Evolutionary conservation across 2,888 invertebrate species (phyloP).

Genomic region (Brenthis ino): DNA sequence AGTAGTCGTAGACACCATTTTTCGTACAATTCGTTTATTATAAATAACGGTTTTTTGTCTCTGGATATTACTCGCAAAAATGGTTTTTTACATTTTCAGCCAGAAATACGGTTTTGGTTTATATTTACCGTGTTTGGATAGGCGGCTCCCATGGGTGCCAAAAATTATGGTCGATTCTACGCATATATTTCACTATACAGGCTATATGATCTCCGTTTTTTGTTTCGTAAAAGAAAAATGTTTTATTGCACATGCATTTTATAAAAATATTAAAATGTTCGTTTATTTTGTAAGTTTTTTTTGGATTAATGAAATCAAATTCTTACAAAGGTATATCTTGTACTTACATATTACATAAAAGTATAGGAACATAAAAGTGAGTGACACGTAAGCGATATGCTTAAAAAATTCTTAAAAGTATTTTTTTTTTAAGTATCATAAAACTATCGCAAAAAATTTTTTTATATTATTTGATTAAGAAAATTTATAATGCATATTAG

Average conservation of each 20-base stretch:
- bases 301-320: too few relatives aligned
- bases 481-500: too few relatives aligned
- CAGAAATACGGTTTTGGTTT: slow-evolving; percentile 8
- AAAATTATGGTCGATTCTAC: slow-evolving; percentile 10
- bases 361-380: too few relatives aligned
- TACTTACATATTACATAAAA: too few relatives aligned
- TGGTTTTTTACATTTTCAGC: slow-evolving; percentile 1
- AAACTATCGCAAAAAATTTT: too few relatives aligned
- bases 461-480: too few relatives aligned
- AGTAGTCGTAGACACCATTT: too few relatives aligned
- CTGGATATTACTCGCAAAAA: neutral
- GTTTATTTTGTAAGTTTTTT: neutral
- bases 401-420: too few relatives aligned
- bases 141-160: slow-evolving; percentile 4
- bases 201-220: neutral
- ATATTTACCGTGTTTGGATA: slow-evolving; percentile 13
- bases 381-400: too few relatives aligned
- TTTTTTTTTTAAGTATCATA: too few relatives aligned
- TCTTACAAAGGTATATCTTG: too few relatives aligned
- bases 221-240: slow-evolving; percentile 1
- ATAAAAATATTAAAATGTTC: neutral
- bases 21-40: neutral
- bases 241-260: neutral
- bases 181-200: slow-evolving; percentile 1
- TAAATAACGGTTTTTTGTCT: neutral